phyloP scores from a whole-genome alignment of 2,888 invertebrate genomes.

The Rhagium mordax region DNA sequence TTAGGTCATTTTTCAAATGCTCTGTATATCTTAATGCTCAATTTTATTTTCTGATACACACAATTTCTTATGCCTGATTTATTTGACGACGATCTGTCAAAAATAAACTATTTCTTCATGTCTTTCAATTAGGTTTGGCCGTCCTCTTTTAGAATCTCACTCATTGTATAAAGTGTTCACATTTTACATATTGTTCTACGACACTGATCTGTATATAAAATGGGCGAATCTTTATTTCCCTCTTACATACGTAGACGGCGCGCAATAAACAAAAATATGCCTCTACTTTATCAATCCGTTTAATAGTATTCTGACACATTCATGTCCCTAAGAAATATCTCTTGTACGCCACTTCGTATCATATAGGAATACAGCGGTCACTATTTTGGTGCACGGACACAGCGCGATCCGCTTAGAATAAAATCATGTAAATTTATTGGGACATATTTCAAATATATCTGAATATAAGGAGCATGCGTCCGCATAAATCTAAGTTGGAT shows the following conservation, averaged over 20 bases:
- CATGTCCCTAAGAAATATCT: conserved; percentile 30
- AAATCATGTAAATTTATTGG: conserved; percentile 21
- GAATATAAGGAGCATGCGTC: background rate
- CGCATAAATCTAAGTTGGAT: background rate
- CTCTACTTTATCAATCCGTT: conserved; percentile 48
- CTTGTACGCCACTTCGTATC: conserved; percentile 11
- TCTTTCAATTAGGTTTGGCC: no score
- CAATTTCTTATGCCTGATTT: no score
- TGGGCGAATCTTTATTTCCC: background rate
- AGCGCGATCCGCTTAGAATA: conserved; percentile 4
- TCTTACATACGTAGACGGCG: conserved; percentile 30
- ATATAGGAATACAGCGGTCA: conserved; percentile 11
- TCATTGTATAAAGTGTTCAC: no score
- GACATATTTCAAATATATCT: background rate
- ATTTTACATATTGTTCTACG: no score
- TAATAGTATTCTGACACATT: conserved; percentile 47
- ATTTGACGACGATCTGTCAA: no score
- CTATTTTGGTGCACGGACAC: conserved; percentile 11
- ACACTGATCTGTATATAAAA: background rate
- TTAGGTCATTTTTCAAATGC: no score
- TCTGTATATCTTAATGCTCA: no score
- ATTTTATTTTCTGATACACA: no score
- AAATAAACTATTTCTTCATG: no score
- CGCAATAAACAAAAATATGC: conserved; percentile 47
- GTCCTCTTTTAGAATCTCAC: no score